Conservation (phyloP, 1,140 invertebrate genomes). For the Trichomalopsis sarcophagae region DNA sequence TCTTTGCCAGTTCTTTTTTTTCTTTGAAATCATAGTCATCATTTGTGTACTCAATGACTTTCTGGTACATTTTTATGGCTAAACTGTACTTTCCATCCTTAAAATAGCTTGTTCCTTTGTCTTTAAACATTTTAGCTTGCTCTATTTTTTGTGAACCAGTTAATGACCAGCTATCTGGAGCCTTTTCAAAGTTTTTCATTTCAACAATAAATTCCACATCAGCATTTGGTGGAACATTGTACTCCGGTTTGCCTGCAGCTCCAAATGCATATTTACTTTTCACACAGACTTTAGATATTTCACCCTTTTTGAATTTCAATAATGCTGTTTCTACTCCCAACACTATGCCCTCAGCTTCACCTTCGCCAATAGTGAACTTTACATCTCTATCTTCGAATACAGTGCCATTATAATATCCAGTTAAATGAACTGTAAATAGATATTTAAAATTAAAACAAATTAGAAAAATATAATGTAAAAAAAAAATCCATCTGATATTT, state of each 20-base stretch:
- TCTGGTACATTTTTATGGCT: conserved; percentile 93
- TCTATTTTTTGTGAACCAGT: conserved; percentile 86
- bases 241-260: conserved; percentile 80
- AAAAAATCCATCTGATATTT: background rate
- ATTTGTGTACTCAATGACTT: conserved; percentile 77
- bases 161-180: conserved; percentile 88
- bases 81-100: conserved; percentile 85
- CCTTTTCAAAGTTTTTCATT: conserved; percentile 90
- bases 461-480: conserved; percentile 31
- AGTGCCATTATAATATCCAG: conserved; percentile 81
- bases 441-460: conserved; percentile 14
- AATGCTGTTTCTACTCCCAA: conserved; percentile 91
- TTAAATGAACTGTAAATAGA: conserved; percentile 82
- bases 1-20: conserved; percentile 59
- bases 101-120: conserved; percentile 94
- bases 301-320: conserved; percentile 87
- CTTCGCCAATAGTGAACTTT: conserved; percentile 92
- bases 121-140: conserved; percentile 88
- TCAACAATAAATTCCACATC: conserved; percentile 88
- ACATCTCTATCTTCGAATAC: conserved; percentile 88
- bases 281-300: conserved; percentile 86
- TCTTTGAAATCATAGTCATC: conserved; percentile 68
- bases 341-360: conserved; percentile 82
- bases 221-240: conserved; percentile 87
- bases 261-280: conserved; percentile 91